phyloP scores from a whole-genome alignment of 2,888 invertebrate genomes.

The Xylota sylvarum region DNA sequence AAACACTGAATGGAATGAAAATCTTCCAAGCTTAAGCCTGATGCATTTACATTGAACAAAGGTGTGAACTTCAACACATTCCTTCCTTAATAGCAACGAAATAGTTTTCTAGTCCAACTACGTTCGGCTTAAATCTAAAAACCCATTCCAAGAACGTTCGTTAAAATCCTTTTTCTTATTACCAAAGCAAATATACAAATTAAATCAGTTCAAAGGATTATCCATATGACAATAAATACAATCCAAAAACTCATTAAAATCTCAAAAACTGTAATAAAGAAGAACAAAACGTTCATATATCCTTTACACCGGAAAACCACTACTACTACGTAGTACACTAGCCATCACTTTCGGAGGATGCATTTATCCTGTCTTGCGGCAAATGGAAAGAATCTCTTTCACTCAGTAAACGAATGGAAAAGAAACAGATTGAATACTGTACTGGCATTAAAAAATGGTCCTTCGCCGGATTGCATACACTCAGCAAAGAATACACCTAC shows the following conservation, averaged over 20 bases:
- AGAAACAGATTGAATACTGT: constrained; percentile 34
- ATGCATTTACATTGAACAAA: not conserved
- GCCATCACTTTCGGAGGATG: constrained; percentile 21
- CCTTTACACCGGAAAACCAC: constrained; percentile 11
- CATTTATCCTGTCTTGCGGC: constrained; percentile 35
- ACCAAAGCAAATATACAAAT: constrained; percentile 57
- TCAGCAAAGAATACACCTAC: not conserved
- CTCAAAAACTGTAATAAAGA: constrained; percentile 34
- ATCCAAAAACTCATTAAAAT: constrained; percentile 75
- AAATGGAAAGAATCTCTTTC: constrained; percentile 29
- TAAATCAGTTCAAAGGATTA: constrained; percentile 63
- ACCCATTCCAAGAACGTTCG: constrained; percentile 28
- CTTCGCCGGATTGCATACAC: not conserved
- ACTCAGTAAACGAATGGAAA: constrained; percentile 37
- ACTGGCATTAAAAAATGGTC: constrained; percentile 7
- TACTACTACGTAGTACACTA: constrained; percentile 2
- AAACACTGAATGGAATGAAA: not conserved
- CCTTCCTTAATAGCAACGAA: not conserved
- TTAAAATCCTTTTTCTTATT: constrained; percentile 48
- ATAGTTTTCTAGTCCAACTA: constrained; percentile 9
- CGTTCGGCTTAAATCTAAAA: not conserved
- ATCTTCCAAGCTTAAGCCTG: not conserved
- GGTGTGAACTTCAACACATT: constrained; percentile 32
- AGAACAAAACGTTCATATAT: constrained; percentile 24
- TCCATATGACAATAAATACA: constrained; percentile 64